Evolutionary conservation across 2,113 vertebrate species (phyloP).

Genomic region (Furnarius figulus): DNA sequence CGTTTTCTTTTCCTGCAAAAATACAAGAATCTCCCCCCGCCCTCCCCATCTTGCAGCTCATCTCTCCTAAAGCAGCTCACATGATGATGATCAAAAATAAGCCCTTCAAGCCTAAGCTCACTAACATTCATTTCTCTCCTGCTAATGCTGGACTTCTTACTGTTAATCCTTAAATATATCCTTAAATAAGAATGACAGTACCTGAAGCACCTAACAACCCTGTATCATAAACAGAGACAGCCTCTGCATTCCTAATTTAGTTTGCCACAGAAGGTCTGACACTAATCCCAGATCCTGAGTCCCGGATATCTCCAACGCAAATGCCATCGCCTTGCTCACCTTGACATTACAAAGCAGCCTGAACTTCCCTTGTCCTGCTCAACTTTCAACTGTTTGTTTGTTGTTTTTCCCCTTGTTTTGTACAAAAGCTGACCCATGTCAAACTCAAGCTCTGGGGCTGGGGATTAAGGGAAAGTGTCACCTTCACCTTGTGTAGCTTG

Average conservation of each 20-base stretch:
- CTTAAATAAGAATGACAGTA: constrained; percentile 67
- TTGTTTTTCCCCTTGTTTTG: background rate
- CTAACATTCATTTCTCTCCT: constrained; percentile 56
- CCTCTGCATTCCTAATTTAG: constrained; percentile 61
- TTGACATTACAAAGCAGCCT: constrained; percentile 31
- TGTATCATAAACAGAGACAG: constrained; percentile 50
- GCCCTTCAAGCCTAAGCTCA: constrained; percentile 59
- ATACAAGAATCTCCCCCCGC: background rate
- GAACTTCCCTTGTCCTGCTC: constrained; percentile 17
- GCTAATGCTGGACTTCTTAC: constrained; percentile 63
- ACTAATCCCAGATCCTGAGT: constrained; percentile 53
- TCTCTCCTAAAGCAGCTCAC: constrained; percentile 61
- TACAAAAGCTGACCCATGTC: background rate
- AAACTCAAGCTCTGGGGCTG: background rate
- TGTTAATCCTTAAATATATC: constrained; percentile 66
- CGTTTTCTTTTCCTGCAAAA: constrained; percentile 26
- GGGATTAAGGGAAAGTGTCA: background rate
- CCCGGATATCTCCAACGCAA: constrained; percentile 8
- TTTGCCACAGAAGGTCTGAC: constrained; percentile 55
- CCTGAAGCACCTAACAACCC: constrained; percentile 61
- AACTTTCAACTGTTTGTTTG: background rate
- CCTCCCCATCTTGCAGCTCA: constrained; percentile 30
- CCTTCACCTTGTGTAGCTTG: background rate
- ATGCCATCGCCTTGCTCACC: constrained; percentile 52
- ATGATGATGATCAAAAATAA: constrained; percentile 64